Evolutionary conservation across 1,140 invertebrate genomes (phyloP), one percentile per base, ranked within the genome.

Genomic region (Lysiphlebus fabarum): DNA sequence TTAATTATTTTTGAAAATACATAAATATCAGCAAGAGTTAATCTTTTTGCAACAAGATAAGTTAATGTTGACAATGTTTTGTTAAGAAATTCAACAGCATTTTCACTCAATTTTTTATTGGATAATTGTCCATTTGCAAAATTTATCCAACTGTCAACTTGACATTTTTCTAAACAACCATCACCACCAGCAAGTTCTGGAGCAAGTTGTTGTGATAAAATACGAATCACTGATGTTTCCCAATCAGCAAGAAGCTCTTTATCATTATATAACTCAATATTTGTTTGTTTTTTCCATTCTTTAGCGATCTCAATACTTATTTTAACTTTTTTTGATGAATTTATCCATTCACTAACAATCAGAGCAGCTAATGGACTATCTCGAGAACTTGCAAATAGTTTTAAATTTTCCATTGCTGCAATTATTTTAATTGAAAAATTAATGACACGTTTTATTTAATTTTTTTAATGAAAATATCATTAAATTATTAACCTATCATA

Each of bases 91-190:
- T 83, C 73, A 4, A 95, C 60, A 14, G 84, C 83, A 67, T 83
- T 81, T 4, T 76, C 71, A 41, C 88, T 83, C 64, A 88, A 83
- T 65, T 83, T 77, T 44, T 80, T 78, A 49, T 83, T 76, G 38
- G 74, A 79, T 51, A 87, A 76, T 67, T 69, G 78, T 49, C 74
- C 79, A 56, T 78, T 72, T 56, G 86, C 85, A 74, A 91, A 93
- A 2, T 88, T 88, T 5, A 96, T 72, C 93, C 93, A 97, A 70
- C 95, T 91, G 74, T 96, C 94, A 63, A 95, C 87, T 81, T 92
- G 83, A 17, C 87, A 86, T 64, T 79, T 83, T 65, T 87, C 83
- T 9, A 84, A 70, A 10, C 84, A 67, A 58, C 64, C 66, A 6
- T 56, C 43, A 56, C 69, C 69, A 33, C 74, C 77, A 78, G 45